These are phyloP conservation scores for Leptobrachium ailaonicum DNA, from an alignment of 2,113 vertebrate species.

Conservation along the genomic window DNA sequence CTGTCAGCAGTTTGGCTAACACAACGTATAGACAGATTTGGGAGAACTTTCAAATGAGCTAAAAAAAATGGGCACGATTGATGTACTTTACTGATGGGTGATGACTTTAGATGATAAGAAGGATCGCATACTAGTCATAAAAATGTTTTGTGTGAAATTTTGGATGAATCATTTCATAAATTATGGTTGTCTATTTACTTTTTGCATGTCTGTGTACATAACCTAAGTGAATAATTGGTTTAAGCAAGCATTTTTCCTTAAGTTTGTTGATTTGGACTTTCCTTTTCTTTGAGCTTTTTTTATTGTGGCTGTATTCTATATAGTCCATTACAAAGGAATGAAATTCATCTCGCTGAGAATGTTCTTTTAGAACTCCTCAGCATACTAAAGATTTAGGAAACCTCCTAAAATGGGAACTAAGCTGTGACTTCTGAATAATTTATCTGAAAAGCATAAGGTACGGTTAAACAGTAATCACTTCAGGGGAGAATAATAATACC, in stretches of 20 bases:
- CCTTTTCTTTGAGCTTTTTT: background rate
- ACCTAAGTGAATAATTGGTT: background rate
- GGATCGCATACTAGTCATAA: no score
- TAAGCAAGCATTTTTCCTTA: background rate
- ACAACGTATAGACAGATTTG: no score
- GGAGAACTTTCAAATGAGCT: no score
- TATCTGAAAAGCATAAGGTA: conserved; percentile 22
- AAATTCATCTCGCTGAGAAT: background rate
- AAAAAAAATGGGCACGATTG: no score
- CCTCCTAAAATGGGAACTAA: conserved; percentile 16
- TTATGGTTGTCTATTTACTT: no score
- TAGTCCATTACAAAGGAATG: background rate
- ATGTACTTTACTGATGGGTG: no score
- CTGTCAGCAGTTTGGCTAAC: no score
- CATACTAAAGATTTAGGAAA: conserved; percentile 26
- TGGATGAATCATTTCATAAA: no score
- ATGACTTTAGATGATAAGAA: no score
- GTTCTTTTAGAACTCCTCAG: background rate
- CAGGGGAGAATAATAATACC: conserved; percentile 4
- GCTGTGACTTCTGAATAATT: conserved; percentile 35
- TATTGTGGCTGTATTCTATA: background rate
- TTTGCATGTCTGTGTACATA: no score
- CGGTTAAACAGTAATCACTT: conserved; percentile 23
- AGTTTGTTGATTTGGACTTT: background rate
- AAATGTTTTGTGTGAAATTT: no score